Conservation (phyloP, 2,113 vertebrate species). For the Amia ocellicauda region DNA sequence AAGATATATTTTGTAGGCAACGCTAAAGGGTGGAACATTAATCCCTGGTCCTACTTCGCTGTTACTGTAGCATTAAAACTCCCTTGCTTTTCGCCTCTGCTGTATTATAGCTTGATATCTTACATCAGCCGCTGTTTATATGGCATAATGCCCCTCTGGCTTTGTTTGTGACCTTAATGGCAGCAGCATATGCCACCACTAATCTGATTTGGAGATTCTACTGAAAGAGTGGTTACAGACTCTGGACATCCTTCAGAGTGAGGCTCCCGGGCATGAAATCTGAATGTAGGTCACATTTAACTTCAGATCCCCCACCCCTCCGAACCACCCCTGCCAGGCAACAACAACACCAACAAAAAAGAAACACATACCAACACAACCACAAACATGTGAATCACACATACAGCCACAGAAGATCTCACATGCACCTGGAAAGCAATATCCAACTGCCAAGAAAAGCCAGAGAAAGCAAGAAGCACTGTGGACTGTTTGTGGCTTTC, state of each 20-base stretch:
- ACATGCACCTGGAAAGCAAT: slow-evolving; percentile 22
- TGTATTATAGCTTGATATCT: not conserved
- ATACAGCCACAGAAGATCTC: not conserved
- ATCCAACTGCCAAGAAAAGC: slow-evolving; percentile 8
- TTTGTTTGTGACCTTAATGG: slow-evolving; percentile 52
- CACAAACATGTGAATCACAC: not conserved
- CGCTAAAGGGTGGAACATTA: not conserved
- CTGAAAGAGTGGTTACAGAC: not conserved
- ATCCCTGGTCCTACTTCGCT: not conserved
- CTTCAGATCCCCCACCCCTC: slow-evolving; percentile 1
- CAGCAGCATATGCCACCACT: slow-evolving; percentile 57
- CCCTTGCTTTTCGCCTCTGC: not conserved
- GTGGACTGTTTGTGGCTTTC: too few relatives aligned
- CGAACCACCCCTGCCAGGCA: too few relatives aligned
- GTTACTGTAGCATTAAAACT: not conserved
- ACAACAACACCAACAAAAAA: not conserved
- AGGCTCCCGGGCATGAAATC: slow-evolving; percentile 24
- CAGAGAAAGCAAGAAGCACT: too few relatives aligned
- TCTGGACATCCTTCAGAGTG: slow-evolving; percentile 16
- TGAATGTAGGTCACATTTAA: slow-evolving; percentile 47
- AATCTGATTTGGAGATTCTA: slow-evolving; percentile 61
- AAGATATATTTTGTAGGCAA: too few relatives aligned
- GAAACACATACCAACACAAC: not conserved
- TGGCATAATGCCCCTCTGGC: slow-evolving; percentile 29
- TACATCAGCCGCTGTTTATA: slow-evolving; percentile 19